Evolutionary conservation across 2,888 invertebrate species (phyloP), one percentile per base, ranked within the genome.

Genomic region (Leptinotarsa tumamoca): DNA sequence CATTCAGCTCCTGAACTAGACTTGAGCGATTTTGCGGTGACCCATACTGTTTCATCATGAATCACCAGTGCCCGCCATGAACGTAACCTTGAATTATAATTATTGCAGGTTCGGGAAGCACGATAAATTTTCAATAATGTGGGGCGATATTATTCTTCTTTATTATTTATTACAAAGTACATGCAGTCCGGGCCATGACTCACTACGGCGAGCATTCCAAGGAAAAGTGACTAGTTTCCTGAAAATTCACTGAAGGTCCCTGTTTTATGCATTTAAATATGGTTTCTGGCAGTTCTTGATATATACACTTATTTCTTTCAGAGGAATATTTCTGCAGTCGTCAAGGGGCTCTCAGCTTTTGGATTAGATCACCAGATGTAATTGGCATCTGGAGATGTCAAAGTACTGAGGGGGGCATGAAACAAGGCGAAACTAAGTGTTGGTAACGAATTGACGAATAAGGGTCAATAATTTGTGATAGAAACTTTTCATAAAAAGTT

Each of bases 61-160:
- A 76, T 76, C 76, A 76, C 49, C 70, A 18, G 58, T n/a, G 54
- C 14, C 69, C 43, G 67, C 52, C 21, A 52, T 73, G 70, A 70
- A 73, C 70, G 66, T 71, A 68, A 63, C 73, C 76, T 73, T 76
- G 73, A 73, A 76, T 73, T 76, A 61, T 67, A 76, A 76, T 76
- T 73, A 73, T 76, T 71, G 71, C 74, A 74, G 67, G 67, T 74
- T 74, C 43, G 71, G 56, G 66, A 61, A 73, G 51, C 67, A 73
- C 73, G 67, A 76, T 76, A 76, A 76, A 76, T 76, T 73, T 71
- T 73, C 73, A 67, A 76, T 76, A 76, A 76, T 58, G 76, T 76
- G 49, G 61, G 71, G 72, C 72, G 70, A 73, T 75, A 75, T 76
- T 75, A 71, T 71, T 75, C 72, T 56, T 68, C 69, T 75, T 72